Conservation (phyloP, 1,140 invertebrate genomes). For the Ceratina calcarata region DNA sequence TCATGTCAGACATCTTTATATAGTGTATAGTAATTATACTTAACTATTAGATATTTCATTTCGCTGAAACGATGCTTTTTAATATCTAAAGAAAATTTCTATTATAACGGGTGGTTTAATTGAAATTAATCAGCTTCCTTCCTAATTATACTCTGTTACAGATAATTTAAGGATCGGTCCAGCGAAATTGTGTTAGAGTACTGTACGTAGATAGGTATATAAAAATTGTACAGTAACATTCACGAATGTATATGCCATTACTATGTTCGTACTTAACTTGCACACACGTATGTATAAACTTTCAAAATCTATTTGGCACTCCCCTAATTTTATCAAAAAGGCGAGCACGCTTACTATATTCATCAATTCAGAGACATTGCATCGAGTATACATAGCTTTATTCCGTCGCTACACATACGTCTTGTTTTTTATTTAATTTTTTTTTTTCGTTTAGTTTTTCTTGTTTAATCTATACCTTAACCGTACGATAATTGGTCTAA, state of each 20-base stretch:
- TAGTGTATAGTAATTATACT: slow-evolving; percentile 42
- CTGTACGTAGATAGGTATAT: slow-evolving; percentile 46
- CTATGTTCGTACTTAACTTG: slow-evolving; percentile 36
- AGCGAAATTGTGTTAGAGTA: slow-evolving; percentile 31
- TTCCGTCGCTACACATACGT: slow-evolving; percentile 49
- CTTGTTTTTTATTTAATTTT: slow-evolving; percentile 36
- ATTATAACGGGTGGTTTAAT: not conserved
- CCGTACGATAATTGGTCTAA: slow-evolving; percentile 64
- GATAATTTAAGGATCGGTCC: slow-evolving; percentile 38
- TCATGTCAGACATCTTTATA: slow-evolving; percentile 59
- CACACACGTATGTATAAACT: slow-evolving; percentile 69
- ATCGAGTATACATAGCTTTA: slow-evolving; percentile 65
- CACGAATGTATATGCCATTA: slow-evolving; percentile 22
- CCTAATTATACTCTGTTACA: not conserved
- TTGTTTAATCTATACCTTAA: slow-evolving; percentile 53
- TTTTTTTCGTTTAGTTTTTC: too few species aligned
- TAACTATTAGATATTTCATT: slow-evolving; percentile 28
- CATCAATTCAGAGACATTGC: slow-evolving; percentile 78
- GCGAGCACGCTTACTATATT: slow-evolving; percentile 74
- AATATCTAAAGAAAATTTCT: not conserved
- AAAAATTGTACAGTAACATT: slow-evolving; percentile 56
- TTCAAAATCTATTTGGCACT: slow-evolving; percentile 75
- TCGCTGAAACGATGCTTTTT: slow-evolving; percentile 35
- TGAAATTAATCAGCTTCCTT: not conserved
- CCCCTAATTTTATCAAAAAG: slow-evolving; percentile 70